Evolutionary conservation across 37 sponge, comb jelly and placozoan species (phyloP).

Genomic region (Ephydatia muelleri): DNA sequence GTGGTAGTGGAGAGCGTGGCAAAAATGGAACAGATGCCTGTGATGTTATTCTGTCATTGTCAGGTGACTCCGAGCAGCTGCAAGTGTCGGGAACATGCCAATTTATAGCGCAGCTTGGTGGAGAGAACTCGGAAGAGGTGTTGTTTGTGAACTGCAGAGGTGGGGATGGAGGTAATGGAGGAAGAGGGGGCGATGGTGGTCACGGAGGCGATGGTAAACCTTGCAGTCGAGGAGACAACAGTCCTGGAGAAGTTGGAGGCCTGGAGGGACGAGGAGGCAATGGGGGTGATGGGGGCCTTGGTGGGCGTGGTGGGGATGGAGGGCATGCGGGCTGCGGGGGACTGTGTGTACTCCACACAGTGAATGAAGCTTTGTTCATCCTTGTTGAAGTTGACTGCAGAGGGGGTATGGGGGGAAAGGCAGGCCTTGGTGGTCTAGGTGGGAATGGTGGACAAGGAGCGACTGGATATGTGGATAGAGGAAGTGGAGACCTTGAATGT

Average conservation of each 20-base stretch:
- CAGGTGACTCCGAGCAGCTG: slow-evolving; percentile 58
- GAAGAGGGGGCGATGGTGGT: slow-evolving; percentile 78
- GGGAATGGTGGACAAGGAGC: slow-evolving; percentile 66
- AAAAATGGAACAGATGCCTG: slow-evolving; percentile 68
- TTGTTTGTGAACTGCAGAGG: slow-evolving; percentile 71
- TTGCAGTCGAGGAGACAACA: slow-evolving; percentile 59
- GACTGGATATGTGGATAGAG: slow-evolving; percentile 44
- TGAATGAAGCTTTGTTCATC: slow-evolving; percentile 48
- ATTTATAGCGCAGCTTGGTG: slow-evolving; percentile 63
- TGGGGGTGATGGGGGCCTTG: slow-evolving; percentile 77
- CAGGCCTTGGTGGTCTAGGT: slow-evolving; percentile 63
- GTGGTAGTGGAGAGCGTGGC: slow-evolving; percentile 51
- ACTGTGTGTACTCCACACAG: slow-evolving; percentile 40
- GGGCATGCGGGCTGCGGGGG: slow-evolving; percentile 64
- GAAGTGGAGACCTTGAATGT: slow-evolving; percentile 28
- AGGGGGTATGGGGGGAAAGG: slow-evolving; percentile 47
- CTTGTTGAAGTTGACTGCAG: slow-evolving; percentile 74
- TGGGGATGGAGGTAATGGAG: slow-evolving; percentile 82
- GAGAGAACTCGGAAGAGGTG: slow-evolving; percentile 52
- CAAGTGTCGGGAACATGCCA: slow-evolving; percentile 43
- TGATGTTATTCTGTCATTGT: slow-evolving; percentile 55
- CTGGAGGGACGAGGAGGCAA: slow-evolving; percentile 73
- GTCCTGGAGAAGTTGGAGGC: slow-evolving; percentile 46
- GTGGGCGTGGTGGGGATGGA: slow-evolving; percentile 75
- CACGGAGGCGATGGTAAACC: slow-evolving; percentile 64